Evolutionary conservation across 2,888 invertebrate species (phyloP).

Genomic region (Tuberolachnus salignus): DNA sequence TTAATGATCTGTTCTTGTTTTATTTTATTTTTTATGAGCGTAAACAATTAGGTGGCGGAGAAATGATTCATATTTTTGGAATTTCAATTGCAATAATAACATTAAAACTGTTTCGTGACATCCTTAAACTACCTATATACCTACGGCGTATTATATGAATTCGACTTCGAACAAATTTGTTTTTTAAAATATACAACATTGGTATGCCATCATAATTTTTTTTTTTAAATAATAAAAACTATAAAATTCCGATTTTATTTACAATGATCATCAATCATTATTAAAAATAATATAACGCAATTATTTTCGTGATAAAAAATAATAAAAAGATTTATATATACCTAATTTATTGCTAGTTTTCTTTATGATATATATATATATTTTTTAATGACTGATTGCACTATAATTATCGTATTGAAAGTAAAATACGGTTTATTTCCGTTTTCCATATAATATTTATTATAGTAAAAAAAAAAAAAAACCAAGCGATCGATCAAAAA

Average conservation of each 20-base stretch:
- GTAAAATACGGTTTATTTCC: constrained; percentile 41
- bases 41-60: not conserved
- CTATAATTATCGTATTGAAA: constrained; percentile 35
- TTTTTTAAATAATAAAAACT: not conserved
- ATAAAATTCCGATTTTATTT: not conserved
- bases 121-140: not conserved
- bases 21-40: not conserved
- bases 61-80: constrained; percentile 7
- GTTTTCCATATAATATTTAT: constrained; percentile 37
- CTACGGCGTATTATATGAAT: not conserved
- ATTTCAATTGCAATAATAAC: constrained; percentile 23
- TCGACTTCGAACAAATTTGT: not conserved
- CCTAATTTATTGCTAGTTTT: constrained; percentile 23
- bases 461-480: constrained; percentile 34
- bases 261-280: constrained; percentile 13
- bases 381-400: not conserved
- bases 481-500: constrained; percentile 33
- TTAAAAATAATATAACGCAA: not conserved
- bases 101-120: not conserved
- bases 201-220: not conserved
- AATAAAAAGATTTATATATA: constrained; percentile 5
- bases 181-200: not conserved
- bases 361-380: constrained; percentile 25
- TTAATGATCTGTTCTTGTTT: constrained; percentile 23
- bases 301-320: not conserved